These are phyloP conservation scores for Agrotis clavis DNA, from an alignment of 2,888 invertebrate genomes.

Conservation along the genomic window DNA sequence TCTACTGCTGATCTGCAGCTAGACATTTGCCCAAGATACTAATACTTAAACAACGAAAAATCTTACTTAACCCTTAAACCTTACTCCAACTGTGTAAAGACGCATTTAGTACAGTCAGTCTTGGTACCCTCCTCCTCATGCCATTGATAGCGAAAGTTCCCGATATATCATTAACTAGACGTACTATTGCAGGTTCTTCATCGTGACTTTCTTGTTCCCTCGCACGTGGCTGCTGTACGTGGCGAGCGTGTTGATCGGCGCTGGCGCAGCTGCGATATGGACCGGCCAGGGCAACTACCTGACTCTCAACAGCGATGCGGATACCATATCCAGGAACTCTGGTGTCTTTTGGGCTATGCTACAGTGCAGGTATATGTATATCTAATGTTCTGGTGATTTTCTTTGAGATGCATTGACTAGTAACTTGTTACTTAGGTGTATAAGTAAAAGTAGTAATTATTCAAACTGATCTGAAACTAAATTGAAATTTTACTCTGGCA, in stretches of 20 bases:
- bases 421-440: background rate
- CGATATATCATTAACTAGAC: conserved; percentile 38
- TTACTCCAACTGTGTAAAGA: too few species aligned
- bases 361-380: conserved; percentile 96
- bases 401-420: background rate
- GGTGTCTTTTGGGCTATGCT: conserved; percentile 99
- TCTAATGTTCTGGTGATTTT: conserved; percentile 13
- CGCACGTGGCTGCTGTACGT: conserved; percentile 95
- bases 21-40: background rate
- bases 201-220: conserved; percentile 96
- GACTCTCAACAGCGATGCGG: conserved; percentile 96
- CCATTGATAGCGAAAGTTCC: conserved; percentile 28
- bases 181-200: conserved; percentile 94
- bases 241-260: conserved; percentile 96
- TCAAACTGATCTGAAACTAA: background rate
- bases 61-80: too few species aligned
- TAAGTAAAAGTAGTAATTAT: background rate
- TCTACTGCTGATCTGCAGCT: background rate
- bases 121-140: background rate
- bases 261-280: conserved; percentile 98
- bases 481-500: background rate
- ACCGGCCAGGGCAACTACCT: conserved; percentile 97
- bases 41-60: too few species aligned
- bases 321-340: conserved; percentile 98
- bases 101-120: background rate